Evolutionary conservation across 2,113 vertebrate species (phyloP).

Genomic region (Ibidorhyncha struthersii): DNA sequence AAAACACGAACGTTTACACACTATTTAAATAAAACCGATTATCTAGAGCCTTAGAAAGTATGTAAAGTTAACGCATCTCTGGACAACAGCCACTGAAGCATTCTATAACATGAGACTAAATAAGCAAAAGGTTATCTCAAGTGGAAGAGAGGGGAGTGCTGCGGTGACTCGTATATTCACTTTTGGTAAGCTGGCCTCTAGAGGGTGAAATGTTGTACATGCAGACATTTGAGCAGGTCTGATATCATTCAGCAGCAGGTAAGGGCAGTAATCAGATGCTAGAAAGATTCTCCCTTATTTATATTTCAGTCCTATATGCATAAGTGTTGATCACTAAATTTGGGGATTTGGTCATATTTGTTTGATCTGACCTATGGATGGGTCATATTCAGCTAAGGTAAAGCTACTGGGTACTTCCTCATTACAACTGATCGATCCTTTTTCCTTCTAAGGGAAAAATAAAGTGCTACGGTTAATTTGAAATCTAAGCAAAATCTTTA

Average conservation of each 20-base stretch:
- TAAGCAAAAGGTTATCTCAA: background rate
- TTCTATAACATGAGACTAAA: background rate
- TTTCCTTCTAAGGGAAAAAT: background rate
- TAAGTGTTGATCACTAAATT: background rate
- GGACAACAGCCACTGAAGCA: background rate
- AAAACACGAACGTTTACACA: background rate
- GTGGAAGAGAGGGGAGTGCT: background rate
- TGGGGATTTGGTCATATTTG: background rate
- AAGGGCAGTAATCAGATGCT: background rate
- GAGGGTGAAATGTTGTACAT: background rate
- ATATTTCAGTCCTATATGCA: background rate
- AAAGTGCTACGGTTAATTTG: background rate
- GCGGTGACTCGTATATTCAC: background rate
- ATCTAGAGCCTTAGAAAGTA: background rate
- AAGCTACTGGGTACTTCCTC: background rate
- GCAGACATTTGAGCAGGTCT: background rate
- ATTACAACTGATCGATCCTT: background rate
- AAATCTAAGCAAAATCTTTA: background rate
- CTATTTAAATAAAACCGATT: background rate
- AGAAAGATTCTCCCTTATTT: background rate
- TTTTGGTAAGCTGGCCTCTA: background rate
- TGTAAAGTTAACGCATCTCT: background rate
- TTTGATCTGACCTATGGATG: background rate
- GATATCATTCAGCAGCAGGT: background rate
- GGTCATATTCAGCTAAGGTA: background rate